Conservation (phyloP, 2,113 vertebrate species). For the Bagarius yarrelli region DNA sequence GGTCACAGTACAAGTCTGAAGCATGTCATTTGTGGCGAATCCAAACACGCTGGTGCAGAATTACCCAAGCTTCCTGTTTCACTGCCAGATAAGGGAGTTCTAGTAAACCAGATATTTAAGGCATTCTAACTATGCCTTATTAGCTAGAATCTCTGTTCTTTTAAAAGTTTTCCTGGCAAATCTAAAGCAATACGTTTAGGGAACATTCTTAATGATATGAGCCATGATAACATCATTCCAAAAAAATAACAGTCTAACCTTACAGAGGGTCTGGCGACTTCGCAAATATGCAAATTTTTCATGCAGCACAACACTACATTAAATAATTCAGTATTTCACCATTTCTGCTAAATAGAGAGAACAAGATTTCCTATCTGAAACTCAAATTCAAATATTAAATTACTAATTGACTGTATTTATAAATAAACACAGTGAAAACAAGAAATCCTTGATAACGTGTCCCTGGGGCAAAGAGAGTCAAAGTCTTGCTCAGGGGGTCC, state of each 20-base stretch:
- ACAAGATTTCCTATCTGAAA: not conserved
- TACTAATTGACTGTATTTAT: too few species aligned
- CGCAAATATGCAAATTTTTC: not conserved
- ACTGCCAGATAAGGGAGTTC: not conserved
- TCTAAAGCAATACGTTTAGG: not conserved
- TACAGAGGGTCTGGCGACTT: not conserved
- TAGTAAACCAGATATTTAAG: not conserved
- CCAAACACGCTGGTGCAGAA: constrained; percentile 8
- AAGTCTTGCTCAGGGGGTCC: too few species aligned
- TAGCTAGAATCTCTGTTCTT: not conserved
- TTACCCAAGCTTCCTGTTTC: not conserved
- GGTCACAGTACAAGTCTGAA: not conserved
- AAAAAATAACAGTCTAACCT: not conserved
- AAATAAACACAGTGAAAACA: too few species aligned
- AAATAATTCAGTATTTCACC: not conserved
- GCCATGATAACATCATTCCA: too few species aligned
- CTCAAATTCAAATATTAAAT: not conserved
- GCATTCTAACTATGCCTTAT: not conserved
- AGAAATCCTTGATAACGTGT: too few species aligned
- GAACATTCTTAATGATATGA: not conserved
- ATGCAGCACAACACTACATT: not conserved
- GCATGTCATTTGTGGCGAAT: constrained; percentile 3
- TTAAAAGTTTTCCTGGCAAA: too few species aligned
- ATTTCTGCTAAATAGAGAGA: not conserved
- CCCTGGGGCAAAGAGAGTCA: too few species aligned